Base-by-base conservation (phyloP, 2,888 invertebrate species). In the Bombylius major region DNA sequence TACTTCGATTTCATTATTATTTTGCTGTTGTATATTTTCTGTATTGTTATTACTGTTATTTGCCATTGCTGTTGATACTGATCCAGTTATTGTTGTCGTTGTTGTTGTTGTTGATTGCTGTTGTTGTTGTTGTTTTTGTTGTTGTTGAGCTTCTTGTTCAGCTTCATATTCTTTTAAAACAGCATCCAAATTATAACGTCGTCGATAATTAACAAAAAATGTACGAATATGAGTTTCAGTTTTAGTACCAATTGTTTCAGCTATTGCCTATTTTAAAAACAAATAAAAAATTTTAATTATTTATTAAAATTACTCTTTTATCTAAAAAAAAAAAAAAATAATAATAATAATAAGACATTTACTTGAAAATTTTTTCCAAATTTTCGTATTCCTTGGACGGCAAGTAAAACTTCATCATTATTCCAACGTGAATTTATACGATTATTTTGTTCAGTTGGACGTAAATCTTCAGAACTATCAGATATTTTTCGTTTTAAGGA, bases 241-340 rank as follows among this genome's bases (percentile, higher is more conserved):
- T 78, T 97, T 97, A 53, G 93, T 97, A 60, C 94, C 94, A 62
- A 97, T 82, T 12, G 93, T 87, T 71, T 96, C 95, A 14, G 97
- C 93, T 63, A 97, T 96, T 39, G 93, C 91, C 76, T 90, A 83
- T 73, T 31, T 39, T 36, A 44, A 7, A 47, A 47, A 34, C 13
- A 39, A 50, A 34, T 4, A 8, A 14, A 14, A 5, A 5, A 50
- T 34, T 50, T 14, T 14, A n/a, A 12, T 14, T 52, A 5, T 11
- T 45, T 45, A 13, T 4, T n/a, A 13, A n/a, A 23, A 23, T n/a
- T 44, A 44, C 13, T 44, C 11, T 44, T 9, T 12, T 13, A 9
- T 44, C 4, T 44, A 5, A 13, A 44, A 8, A 36, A 23, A 51
- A 51, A 9, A 45, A 47, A 51, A n/a, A n/a, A n/a, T n/a, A n/a